Evolutionary conservation across 2,797 vertebrate species (phyloP), one percentile per base, ranked within the genome.

Genomic region (Cossypha dichroa): DNA sequence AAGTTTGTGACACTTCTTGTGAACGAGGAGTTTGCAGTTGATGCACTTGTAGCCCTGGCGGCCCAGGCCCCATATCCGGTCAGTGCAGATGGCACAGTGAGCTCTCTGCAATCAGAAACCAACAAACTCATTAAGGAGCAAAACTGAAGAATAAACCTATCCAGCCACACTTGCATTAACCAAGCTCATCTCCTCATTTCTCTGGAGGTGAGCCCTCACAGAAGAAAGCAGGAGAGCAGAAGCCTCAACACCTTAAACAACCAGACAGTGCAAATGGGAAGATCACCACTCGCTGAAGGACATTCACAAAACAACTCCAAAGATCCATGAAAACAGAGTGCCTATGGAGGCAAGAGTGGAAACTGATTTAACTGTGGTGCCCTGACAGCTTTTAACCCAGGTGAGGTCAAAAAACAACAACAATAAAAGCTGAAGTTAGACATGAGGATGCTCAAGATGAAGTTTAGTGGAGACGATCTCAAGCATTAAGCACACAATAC

Each of bases 21-120:
- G 99, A 74, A 99, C 99, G 59, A 99, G 98, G 83, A 99, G 99
- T 96, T 99, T 99, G 97, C 99, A 99, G 94, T 99, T 99, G 98
- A 99, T 99, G 97, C 99, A 99, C 95, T 99, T 99, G 96, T 99
- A 99, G 22, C 99, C 99, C 95, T 99, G 99, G 88, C 99, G 98
- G 29, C 99, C 99, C 80, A 99, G 98, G 80, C 99, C 99, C 99
- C 99, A 99, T 95, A 99, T 99, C 45, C 99, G 98, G 96, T 99
- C 99, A 3, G 98, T 99, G 94, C 99, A 99, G 98, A 99, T 99
- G 96, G 99, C 99, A 97, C 99, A 99, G 95, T 99, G 99, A 74
- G 99, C 99, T 94, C 99, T 98, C 99, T 99, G 67, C 86, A 91
- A 94, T 5, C 74, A 87, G 1, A 95, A 75, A 81, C 29, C 75